These are phyloP conservation scores for Anthophora plumipes DNA, from an alignment of 2,888 invertebrate species.

Conservation along the genomic window DNA sequence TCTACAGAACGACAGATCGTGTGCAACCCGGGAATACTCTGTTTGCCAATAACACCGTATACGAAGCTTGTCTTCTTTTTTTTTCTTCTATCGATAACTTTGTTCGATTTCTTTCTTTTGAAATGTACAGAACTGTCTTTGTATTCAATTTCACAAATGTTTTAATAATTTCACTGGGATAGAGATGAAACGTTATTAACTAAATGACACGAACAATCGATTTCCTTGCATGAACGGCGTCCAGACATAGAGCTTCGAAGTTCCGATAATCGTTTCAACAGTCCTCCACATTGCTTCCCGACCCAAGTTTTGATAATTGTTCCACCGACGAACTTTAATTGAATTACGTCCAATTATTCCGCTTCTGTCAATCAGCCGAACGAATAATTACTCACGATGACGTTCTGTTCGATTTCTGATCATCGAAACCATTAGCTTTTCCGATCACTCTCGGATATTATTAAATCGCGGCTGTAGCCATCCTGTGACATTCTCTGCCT, in stretches of 20 bases:
- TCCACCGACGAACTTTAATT: constrained; percentile 31
- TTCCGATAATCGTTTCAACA: constrained; percentile 8
- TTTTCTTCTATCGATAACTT: no score
- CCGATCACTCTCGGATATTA: constrained; percentile 10
- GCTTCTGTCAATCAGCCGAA: constrained; percentile 24
- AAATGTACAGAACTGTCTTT: background rate
- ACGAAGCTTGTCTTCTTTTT: no score
- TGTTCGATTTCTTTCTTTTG: no score
- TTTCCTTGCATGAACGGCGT: background rate
- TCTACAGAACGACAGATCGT: no score
- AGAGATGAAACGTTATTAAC: background rate
- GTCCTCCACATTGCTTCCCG: background rate
- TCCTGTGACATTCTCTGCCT: no score
- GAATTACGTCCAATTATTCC: constrained; percentile 51
- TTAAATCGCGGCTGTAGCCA: background rate
- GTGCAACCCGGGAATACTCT: no score
- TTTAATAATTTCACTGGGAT: background rate
- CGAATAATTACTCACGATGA: constrained; percentile 25
- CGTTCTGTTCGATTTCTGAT: constrained; percentile 28
- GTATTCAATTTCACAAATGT: background rate
- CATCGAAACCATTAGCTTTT: background rate
- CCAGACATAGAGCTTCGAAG: background rate
- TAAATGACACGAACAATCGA: background rate
- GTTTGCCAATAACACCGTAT: no score
- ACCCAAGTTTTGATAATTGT: constrained; percentile 42